Percentiles rank a stretch among this genome's conserved stretches.
These are phyloP conservation scores for Heliconius congener DNA, from an alignment of 1,140 invertebrate species.

Conservation along the genomic window DNA sequence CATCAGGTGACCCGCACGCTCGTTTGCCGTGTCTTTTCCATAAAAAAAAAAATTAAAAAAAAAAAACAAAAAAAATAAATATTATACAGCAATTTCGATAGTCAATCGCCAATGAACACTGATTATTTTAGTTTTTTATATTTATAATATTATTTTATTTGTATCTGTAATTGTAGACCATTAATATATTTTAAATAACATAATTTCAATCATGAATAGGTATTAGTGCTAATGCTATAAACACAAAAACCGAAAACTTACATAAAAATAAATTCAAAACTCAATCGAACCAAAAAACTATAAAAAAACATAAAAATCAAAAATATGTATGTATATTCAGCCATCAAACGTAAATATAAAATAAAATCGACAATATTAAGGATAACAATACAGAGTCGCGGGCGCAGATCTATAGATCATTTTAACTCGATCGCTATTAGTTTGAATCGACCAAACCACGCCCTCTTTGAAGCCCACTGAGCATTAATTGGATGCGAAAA, in stretches of 20 bases:
- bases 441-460: constrained; percentile 63
- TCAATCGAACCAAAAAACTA: not conserved
- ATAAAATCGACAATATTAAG: constrained; percentile 71
- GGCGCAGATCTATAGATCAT: constrained; percentile 76
- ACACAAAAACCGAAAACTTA: not conserved
- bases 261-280: not conserved
- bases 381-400: constrained; percentile 72
- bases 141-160: too few relatives aligned
- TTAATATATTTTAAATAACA: not conserved
- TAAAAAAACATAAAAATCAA: constrained; percentile 17
- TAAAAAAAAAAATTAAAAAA: too few relatives aligned
- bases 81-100: not conserved
- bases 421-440: constrained; percentile 76
- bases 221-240: not conserved
- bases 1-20: too few relatives aligned
- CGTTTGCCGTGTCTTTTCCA: too few relatives aligned
- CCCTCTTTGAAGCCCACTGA: constrained; percentile 75
- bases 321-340: constrained; percentile 52
- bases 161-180: too few relatives aligned
- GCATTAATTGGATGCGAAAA: constrained; percentile 75
- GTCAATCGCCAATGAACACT: too few relatives aligned
- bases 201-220: not conserved
- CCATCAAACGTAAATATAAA: constrained; percentile 66
- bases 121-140: too few relatives aligned
- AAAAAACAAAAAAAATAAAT: too few relatives aligned